Base-by-base conservation (phyloP, 2,888 invertebrate species). In the Phymatocera aterrima region DNA sequence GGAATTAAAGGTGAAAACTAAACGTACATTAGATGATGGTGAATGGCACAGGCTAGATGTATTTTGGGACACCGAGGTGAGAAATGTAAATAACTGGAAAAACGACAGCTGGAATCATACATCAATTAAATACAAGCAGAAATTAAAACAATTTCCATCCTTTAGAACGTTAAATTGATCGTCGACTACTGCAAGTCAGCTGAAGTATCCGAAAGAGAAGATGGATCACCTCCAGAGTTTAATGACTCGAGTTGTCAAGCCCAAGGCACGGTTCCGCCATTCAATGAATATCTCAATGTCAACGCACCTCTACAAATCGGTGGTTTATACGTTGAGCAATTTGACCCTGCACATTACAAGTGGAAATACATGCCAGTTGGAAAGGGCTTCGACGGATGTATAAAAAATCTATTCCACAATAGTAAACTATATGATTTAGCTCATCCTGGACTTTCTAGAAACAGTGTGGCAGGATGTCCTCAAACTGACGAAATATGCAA, bases 11-110 rank as follows among this genome's bases (percentile, higher is more conserved):
- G 96, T 97, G 0, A 96, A 96, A 91, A 96, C 96, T 0, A 96
- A 96, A 87, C 95, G 95, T 88, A 95, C 95, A 0, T 92, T 98
- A 80, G 97, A 98, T 88, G 99, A 99, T 89, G 99, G 99, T 4
- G 97, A 97, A 90, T 99, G 99, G 99, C 99, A 99, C 91, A 94
- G 97, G 79, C 92, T 99, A 79, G 99, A 99, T 88, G 94, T 99
- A 83, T 98, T 98, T 89, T 98, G 98, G 97, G 96, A 97, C 85
- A 97, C 97, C 3, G 98, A 98, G 91, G 92, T 92, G 81, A 83
- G 80, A 18, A 54, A n/a, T n/a, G n/a, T n/a, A n/a, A n/a, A n/a
- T n/a, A n/a, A n/a, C n/a, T n/a, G n/a, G n/a, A n/a, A 21, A 40
- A 64, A 8, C 12, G 1, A 12, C 8, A 34, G 10, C 21, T 0